Conservation (phyloP, 2,113 vertebrate genomes). For the Pygoscelis adeliae region DNA sequence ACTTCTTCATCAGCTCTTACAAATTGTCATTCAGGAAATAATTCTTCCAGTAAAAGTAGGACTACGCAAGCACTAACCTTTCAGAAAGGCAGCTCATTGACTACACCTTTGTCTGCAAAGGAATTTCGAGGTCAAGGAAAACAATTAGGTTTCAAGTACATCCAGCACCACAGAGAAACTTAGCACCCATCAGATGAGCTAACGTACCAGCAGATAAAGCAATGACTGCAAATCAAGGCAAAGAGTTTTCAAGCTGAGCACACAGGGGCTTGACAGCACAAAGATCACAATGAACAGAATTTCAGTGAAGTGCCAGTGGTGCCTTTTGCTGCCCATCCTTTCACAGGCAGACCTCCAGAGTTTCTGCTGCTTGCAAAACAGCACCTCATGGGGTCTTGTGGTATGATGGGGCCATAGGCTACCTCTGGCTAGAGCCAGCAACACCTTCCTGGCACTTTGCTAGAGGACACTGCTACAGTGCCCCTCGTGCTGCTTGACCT, state of each 20-base stretch:
- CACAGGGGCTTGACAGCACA: neutral
- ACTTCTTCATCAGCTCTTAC: neutral
- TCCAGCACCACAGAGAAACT: neutral
- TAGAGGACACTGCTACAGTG: neutral
- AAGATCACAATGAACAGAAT: neutral
- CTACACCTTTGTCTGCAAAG: neutral
- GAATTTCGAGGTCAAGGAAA: neutral
- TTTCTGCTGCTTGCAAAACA: neutral
- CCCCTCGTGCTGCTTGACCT: neutral
- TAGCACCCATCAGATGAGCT: neutral
- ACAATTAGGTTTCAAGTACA: neutral
- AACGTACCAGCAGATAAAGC: neutral
- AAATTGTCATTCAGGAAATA: neutral
- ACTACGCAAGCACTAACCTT: neutral
- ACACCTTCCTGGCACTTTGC: neutral
- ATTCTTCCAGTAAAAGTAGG: neutral
- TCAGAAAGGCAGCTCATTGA: neutral
- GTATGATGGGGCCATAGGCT: neutral
- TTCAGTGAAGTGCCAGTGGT: neutral
- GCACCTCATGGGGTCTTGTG: neutral
- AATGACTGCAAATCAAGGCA: neutral
- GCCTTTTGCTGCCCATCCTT: neutral
- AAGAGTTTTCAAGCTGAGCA: neutral
- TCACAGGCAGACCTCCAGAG: neutral
- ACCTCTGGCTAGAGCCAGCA: neutral